A percentile compares a stretch with the other conserved stretches of the same genome.
These are phyloP conservation scores for Hippopotamus amphibius DNA, from an alignment of 2,113 vertebrate genomes.

Conservation along the genomic window DNA sequence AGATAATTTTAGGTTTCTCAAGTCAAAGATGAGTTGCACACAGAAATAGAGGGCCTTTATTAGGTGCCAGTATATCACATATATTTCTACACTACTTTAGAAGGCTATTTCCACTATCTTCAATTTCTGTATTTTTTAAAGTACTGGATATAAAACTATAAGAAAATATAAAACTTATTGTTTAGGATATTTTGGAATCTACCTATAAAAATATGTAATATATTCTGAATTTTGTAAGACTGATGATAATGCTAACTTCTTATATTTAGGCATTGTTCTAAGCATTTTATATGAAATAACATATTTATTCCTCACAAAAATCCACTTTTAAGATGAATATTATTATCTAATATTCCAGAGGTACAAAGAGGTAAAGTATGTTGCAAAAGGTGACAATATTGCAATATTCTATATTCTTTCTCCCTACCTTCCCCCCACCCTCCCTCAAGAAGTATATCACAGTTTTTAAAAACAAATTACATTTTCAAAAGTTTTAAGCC, in stretches of 20 bases:
- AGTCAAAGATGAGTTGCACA: not conserved
- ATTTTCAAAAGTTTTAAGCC: conserved; percentile 44
- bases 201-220: conserved; percentile 12
- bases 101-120: not conserved
- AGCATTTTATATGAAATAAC: not conserved
- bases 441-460: not conserved
- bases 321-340: not conserved
- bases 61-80: not conserved
- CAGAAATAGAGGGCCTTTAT: not conserved
- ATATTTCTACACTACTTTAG: not conserved
- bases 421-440: not conserved
- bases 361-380: not conserved
- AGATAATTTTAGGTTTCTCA: not conserved
- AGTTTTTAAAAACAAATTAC: conserved; percentile 33
- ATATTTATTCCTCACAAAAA: not conserved
- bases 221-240: not conserved
- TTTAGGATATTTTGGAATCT: not conserved
- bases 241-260: conserved; percentile 2
- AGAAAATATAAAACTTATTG: conserved; percentile 6
- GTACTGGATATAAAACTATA: not conserved
- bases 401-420: not conserved
- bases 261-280: not conserved
- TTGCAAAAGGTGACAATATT: conserved; percentile 23
- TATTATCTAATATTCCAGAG: conserved; percentile 30
- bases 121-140: not conserved